Base-by-base conservation (phyloP, 1,140 invertebrate species). In the Drosophila chauvacae region DNA sequence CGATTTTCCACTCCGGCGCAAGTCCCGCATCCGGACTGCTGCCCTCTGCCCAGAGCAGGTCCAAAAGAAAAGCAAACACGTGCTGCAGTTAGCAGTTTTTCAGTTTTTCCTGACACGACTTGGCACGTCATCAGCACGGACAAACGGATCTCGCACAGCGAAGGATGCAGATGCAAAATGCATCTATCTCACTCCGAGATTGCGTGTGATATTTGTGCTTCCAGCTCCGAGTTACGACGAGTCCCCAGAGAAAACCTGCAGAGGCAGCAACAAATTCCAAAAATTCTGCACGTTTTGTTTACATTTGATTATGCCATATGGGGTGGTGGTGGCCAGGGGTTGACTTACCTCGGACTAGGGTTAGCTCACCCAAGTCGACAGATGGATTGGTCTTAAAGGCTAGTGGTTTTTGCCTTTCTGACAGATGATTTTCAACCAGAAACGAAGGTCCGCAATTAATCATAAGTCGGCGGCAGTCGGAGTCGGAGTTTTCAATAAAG, bases 281-380 rank as follows among this genome's bases (percentile, higher is more conserved):
- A 55, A 70, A 68, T 70, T 81, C 50, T 51, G 61, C 79, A 85
- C 74, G 53, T 78, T 75, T 55, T 81, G 82, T 85, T 77, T 81
- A 45, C 75, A 48, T 66, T 77, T 58, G 58, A 80, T 73, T 80
- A 81, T 76, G 61, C 47, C 41, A 35, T 42, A 28, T 37, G 58
- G 55, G 42, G 13, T 42, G 50, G 51, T 26, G 50, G 51, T 13
- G 6, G 13, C n/a, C 23, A 50, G 11, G 61, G 35, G 44, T 26
- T 48, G 28, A 68, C 26, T 65, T 50, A 33, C 26, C 2, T 39
- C 18, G 14, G 18, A 23, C 18, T 39, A 23, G 63, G 63, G 64
- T n/a, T 37, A 23, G 16, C 35, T 50, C 7, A 50, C 18, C 50
- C 33, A 37, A 39, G 58, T 63, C 59, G 33, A 48, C 60, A 63